These are phyloP conservation scores for Plecotus auritus DNA, from an alignment of 2,113 vertebrate genomes.

Conservation along the genomic window DNA sequence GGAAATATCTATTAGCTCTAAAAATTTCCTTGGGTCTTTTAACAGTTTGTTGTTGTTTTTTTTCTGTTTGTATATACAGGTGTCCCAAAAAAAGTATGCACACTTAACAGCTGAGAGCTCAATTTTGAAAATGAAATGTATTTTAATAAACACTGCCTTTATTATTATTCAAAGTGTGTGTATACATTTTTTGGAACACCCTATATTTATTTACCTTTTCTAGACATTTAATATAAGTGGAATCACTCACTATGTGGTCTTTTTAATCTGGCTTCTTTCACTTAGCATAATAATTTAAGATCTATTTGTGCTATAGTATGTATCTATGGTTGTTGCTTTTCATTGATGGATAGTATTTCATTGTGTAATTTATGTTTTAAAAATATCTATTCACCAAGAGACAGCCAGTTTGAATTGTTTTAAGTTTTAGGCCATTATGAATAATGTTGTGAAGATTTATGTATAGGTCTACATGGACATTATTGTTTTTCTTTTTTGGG, in stretches of 20 bases:
- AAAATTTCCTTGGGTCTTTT: not conserved
- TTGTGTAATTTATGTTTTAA: not conserved
- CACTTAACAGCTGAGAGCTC: no score
- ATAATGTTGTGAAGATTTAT: not conserved
- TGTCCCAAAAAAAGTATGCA: no score
- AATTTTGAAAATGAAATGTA: no score
- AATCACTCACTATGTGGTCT: not conserved
- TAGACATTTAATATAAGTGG: not conserved
- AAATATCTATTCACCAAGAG: not conserved
- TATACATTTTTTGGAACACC: no score
- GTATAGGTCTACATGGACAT: not conserved
- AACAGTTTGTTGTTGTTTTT: not conserved
- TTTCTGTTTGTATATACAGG: not conserved
- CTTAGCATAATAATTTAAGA: not conserved
- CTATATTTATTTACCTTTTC: not conserved
- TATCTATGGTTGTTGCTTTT: not conserved
- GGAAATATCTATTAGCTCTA: not conserved
- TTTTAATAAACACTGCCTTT: no score
- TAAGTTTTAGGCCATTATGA: not conserved
- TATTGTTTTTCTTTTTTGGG: not conserved
- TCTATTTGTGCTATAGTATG: not conserved
- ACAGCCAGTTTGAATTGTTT: not conserved
- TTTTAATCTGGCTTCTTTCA: not conserved
- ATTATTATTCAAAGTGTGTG: no score
- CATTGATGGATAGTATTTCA: not conserved